A percentile compares a stretch with the other conserved stretches of the same genome.
These are phyloP conservation scores for Aphelinus atriplicis DNA, from an alignment of 1,140 invertebrate species.

Conservation along the genomic window DNA sequence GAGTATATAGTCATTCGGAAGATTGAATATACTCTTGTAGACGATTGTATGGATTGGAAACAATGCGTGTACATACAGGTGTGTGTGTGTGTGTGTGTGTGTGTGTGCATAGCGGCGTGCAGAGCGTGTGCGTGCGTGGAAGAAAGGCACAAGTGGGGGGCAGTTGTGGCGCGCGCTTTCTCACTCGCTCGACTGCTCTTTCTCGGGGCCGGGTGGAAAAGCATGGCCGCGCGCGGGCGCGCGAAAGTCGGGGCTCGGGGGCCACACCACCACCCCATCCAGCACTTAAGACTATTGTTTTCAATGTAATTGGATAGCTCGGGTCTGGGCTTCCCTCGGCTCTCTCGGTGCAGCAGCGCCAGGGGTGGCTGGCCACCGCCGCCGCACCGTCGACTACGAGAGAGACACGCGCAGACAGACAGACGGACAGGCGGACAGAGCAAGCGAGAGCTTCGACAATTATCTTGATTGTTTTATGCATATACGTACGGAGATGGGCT, in stretches of 20 bases:
- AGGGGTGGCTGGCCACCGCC: constrained; percentile 1
- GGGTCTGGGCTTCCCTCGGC: constrained; percentile 47
- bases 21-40: too few species aligned
- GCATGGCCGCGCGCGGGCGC: too few species aligned
- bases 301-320: constrained; percentile 70
- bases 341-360: constrained; percentile 3
- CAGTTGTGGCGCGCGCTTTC: constrained; percentile 15
- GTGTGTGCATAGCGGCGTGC: too few species aligned
- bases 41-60: too few species aligned
- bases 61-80: too few species aligned
- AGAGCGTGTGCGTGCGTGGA: too few species aligned
- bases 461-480: constrained; percentile 69
- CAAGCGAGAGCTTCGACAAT: constrained; percentile 63
- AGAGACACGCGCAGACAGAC: constrained; percentile 34
- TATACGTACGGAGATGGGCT: constrained; percentile 46
- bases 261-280: constrained; percentile 50
- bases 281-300: constrained; percentile 69
- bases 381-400: background rate
- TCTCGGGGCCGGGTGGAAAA: too few species aligned
- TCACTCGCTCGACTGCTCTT: background rate
- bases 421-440: constrained; percentile 48
- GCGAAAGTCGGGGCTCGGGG: constrained; percentile 26
- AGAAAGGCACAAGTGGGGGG: too few species aligned
- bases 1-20: too few species aligned
- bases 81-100: too few species aligned